Conservation (phyloP, 2,113 vertebrate genomes). For the Sarotherodon lohbergeri region DNA sequence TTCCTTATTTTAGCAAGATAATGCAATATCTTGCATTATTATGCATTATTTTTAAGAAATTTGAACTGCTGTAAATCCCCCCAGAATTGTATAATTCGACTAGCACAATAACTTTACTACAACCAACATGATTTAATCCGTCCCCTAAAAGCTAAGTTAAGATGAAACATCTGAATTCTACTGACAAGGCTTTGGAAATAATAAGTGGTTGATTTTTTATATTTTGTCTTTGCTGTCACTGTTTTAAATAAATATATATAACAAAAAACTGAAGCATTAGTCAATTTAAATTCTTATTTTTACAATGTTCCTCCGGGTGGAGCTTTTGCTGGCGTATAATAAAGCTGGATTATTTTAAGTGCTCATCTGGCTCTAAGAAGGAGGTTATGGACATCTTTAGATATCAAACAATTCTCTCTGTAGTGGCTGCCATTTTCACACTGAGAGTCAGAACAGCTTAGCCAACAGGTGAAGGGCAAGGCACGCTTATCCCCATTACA, state of each 20-base stretch:
- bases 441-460: not conserved
- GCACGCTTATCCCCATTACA: not conserved
- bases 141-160: not conserved
- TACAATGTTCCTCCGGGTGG: not conserved
- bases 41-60: not conserved
- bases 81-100: too few species aligned
- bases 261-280: not conserved
- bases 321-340: not conserved
- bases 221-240: not conserved
- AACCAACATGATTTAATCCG: too few species aligned
- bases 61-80: not conserved
- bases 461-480: constrained; percentile 30
- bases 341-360: constrained; percentile 46
- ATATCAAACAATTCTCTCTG: not conserved
- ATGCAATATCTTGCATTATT: not conserved
- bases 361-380: constrained; percentile 25
- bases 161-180: not conserved
- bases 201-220: not conserved
- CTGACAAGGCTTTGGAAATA: not conserved
- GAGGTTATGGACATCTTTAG: not conserved
- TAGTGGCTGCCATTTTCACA: not conserved
- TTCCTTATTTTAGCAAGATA: not conserved
- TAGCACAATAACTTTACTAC: too few species aligned
- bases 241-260: not conserved
- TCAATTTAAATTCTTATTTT: not conserved